phyloP scores from a whole-genome alignment of 2,113 vertebrate species.

The Grantiella picta region DNA sequence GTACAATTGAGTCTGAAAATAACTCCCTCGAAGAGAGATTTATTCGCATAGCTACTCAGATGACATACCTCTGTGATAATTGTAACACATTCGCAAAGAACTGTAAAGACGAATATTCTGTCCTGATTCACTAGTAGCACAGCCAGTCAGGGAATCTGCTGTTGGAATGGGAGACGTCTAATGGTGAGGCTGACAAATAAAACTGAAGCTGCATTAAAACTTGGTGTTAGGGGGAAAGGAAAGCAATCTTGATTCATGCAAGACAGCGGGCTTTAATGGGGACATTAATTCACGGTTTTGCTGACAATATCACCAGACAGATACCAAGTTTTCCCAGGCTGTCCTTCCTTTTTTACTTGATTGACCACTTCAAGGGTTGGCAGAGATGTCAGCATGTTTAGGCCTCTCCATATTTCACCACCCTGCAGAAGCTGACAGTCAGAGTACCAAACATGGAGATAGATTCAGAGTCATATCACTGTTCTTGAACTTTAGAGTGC shows the following conservation, averaged over 20 bases:
- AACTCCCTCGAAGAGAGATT: not conserved
- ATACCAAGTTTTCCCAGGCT: not conserved
- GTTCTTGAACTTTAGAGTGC: slow-evolving; percentile 12
- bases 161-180: not conserved
- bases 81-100: not conserved
- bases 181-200: not conserved
- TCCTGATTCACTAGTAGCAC: not conserved
- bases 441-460: slow-evolving; percentile 4
- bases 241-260: not conserved
- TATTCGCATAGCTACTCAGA: not conserved
- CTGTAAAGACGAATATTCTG: not conserved
- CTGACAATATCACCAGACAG: not conserved
- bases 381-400: not conserved
- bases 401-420: not conserved
- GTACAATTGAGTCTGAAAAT: not conserved
- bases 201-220: not conserved
- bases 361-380: not conserved
- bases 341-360: not conserved
- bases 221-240: not conserved
- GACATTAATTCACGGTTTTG: not conserved
- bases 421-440: not conserved
- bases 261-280: not conserved
- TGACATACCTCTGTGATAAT: not conserved
- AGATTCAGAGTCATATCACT: not conserved
- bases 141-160: not conserved